Evolutionary conservation across 2,797 vertebrate species (phyloP).

Genomic region (Florisuga fusca): DNA sequence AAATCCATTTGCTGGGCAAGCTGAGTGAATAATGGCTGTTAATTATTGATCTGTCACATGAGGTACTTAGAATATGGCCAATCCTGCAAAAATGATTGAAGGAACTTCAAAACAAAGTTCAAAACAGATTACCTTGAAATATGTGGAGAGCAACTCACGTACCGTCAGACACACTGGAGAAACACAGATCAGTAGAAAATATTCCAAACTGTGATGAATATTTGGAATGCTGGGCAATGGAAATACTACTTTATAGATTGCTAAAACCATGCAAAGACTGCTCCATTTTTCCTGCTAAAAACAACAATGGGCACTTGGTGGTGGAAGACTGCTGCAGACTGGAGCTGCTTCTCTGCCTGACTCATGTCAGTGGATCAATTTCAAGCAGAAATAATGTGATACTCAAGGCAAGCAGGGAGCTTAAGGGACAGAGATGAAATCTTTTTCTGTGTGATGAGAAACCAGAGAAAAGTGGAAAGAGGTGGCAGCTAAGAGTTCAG

Average conservation of each 20-base stretch:
- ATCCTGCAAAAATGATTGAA: conserved; percentile 39
- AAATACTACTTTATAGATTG: neutral
- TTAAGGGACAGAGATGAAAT: neutral
- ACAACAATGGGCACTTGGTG: neutral
- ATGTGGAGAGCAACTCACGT: neutral
- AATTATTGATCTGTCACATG: conserved; percentile 38
- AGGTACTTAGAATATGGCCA: neutral
- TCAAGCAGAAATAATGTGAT: neutral
- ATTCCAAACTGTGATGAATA: neutral
- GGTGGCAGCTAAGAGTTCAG: neutral
- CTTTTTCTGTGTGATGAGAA: neutral
- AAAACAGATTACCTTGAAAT: conserved; percentile 7
- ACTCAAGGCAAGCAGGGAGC: neutral
- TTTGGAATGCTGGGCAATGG: neutral
- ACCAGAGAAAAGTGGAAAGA: neutral
- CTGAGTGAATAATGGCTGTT: conserved; percentile 43
- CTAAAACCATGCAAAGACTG: conserved; percentile 18
- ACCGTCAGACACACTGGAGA: neutral
- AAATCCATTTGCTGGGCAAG: conserved; percentile 49
- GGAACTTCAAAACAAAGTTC: conserved; percentile 11
- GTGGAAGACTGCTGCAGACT: neutral
- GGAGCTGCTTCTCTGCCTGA: neutral
- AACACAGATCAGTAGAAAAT: conserved; percentile 11
- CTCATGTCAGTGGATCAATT: neutral
- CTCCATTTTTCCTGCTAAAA: neutral